Base-by-base conservation (phyloP, 2,888 invertebrate species). In the Archips crataeganus region DNA sequence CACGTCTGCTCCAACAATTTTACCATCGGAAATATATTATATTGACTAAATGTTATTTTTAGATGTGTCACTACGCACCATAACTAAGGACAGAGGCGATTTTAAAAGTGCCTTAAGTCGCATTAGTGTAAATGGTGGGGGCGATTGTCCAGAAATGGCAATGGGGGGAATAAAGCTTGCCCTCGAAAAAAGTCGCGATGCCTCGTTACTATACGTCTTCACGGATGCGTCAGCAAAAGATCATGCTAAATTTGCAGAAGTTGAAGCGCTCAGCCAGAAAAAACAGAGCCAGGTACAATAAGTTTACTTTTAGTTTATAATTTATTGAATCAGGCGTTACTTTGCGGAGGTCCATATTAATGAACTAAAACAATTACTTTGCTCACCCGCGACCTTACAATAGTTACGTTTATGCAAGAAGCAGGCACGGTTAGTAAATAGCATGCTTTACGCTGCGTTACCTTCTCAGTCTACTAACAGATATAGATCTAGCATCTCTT, bases 151-250 rank as follows among this genome's bases (percentile, higher is more conserved):
- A 0, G 93, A 92, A 77, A 79, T 82, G 78, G 72, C 89, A 0
- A 82, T 93, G 85, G 51, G 76, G 1, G 93, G 91, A 15, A 89
- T 92, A 5, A 82, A 87, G 75, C 36, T 76, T 6, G 92, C 80
- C 0, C 78, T 93, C 3, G 76, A 76, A 45, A 51, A 79, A 2
- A 89, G 90, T 71, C 76, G 84, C 6, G 85, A 87, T 0, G 78
- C 81, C 0, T 92, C 93, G 0, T 82, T 82, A 3, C 45, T 93
- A 0, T 92, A 89, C 70, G 88, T 92, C 0, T 90, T 90, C n/a
- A 92, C 92, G 9, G 92, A 93, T 67, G 92, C 91, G 0, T 80
- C 87, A 0, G 87, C 92, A 0, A 81, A 83, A 34, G 92, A 92
- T 66, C 68, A 79, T 6, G 0, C 2, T 0, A 73, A 75, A 32